Evolutionary conservation across 2,113 vertebrate species (phyloP).

Genomic region (Protobothrops mucrosquamatus): DNA sequence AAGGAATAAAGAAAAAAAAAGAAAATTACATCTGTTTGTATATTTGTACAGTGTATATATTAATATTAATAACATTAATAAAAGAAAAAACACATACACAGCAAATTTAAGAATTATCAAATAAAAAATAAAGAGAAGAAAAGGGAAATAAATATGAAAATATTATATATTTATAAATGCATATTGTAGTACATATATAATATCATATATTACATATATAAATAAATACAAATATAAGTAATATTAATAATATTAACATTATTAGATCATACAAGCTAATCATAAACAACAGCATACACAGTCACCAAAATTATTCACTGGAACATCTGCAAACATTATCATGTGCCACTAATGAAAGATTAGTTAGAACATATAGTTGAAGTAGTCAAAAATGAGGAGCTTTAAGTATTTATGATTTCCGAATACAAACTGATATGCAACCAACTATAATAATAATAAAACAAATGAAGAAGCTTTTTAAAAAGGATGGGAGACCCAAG

Average conservation of each 20-base stretch:
- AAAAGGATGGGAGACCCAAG: background rate
- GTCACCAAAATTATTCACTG: background rate
- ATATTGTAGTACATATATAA: background rate
- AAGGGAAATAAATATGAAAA: no score
- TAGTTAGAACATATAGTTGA: background rate
- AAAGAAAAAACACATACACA: no score
- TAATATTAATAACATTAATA: no score
- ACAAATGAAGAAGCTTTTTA: background rate
- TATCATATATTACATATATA: background rate
- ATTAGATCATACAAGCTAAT: background rate
- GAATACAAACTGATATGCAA: background rate
- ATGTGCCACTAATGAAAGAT: background rate
- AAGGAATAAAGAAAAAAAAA: no score
- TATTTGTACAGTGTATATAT: no score
- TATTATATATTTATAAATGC: no score
- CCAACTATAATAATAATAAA: background rate
- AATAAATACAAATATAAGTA: background rate
- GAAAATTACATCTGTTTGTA: no score
- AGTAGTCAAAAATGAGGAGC: background rate
- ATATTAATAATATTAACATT: background rate
- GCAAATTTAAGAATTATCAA: no score
- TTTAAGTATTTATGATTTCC: background rate
- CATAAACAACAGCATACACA: background rate
- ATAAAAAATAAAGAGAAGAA: no score
- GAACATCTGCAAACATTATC: background rate